Base-by-base conservation (phyloP, 2,113 vertebrate species). In the Pelodiscus sinensis region DNA sequence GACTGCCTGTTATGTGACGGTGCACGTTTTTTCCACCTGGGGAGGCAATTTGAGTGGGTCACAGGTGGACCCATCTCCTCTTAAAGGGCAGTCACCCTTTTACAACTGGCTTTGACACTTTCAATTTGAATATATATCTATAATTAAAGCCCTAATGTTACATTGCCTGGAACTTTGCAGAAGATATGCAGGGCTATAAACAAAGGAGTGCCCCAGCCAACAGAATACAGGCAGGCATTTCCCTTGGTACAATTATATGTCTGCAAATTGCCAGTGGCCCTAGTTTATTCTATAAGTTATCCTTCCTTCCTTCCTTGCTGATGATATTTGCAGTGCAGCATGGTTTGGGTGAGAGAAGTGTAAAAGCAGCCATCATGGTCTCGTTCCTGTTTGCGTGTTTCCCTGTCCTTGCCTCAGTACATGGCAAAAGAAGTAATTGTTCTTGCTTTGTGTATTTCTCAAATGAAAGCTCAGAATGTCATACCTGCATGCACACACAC, bases 381-480 rank as follows among this genome's bases (percentile, higher is more conserved):
- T 90, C 27, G 54, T 24, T 88, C 5, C 13, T 7, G 5, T 57
- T 35, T 77, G n/a, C 8, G 44, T 88, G 80, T 27, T 85, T 71
- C 73, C 51, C 5, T 52, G 6, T 25, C 13, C 68, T 93, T 77
- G 18, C 21, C 62, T 44, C 73, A 58, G 44, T 52, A 50, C 90
- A 83, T 80, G 44, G 8, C n/a, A 15, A 38, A 81, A 57, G 55
- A 35, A 35, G 31, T 8, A 56, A 55, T 27, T 81, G 31, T 93
- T 91, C 88, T 90, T 81, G 58, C 44, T 93, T 81, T 51, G 55
- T 84, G 2, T 25, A 81, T 79, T 52, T 94, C 88, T 89, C 31
- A 15, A 90, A 50, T 84, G 78, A 90, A 57, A 57, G 83, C 58
- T 94, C 60, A 54, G 80, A 88, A 79, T 88, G 55, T 94, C 85